Base-by-base conservation (phyloP, 2,888 invertebrate genomes). In the Torymus auratus region DNA sequence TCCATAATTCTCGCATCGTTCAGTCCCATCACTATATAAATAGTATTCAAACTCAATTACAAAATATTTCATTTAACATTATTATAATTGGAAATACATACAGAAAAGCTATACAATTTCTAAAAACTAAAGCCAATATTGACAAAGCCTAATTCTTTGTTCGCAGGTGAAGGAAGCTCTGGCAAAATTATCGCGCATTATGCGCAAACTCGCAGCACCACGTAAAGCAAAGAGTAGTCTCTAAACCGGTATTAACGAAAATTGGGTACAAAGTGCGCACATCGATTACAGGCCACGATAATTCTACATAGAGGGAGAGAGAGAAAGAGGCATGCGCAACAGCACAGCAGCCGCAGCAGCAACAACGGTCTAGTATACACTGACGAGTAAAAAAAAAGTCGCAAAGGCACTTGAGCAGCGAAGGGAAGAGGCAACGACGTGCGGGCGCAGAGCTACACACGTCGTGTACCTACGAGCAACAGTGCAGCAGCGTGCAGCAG, bases 221-320 rank as follows among this genome's bases (percentile, higher is more conserved):
- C n/a, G 41, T 10, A 64, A 50, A 41, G 55, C 62, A n/a, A 65
- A 80, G 17, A 41, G 41, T 58, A 41, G 41, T 58, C 61, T 62
- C 68, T 62, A 60, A 68, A 73, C n/a, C 53, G 28, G 15, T 17
- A 23, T 70, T 71, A 52, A 69, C 69, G 17, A 64, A 62, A 69
- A 74, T 74, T 69, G 69, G 52, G 69, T 64, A 74, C 56, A 74
- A 74, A 64, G 69, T 62, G 69, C 14, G 20, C 69, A 41, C 41
- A 64, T 64, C 61, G 64, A 74, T 74, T 69, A 67, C 20, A 20
- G 23, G 17, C 15, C n/a, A 20, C 53, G 70, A 74, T 75, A 64
- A 80, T 70, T 41, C 41, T 41, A 7, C 41, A 41, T 41, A 41
- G 41, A 41, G 7, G 41, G 41, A 41, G 41, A 41, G 41, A 41